Conservation (phyloP, 2,888 invertebrate genomes). For the Dyspetes luteomarginatus region DNA sequence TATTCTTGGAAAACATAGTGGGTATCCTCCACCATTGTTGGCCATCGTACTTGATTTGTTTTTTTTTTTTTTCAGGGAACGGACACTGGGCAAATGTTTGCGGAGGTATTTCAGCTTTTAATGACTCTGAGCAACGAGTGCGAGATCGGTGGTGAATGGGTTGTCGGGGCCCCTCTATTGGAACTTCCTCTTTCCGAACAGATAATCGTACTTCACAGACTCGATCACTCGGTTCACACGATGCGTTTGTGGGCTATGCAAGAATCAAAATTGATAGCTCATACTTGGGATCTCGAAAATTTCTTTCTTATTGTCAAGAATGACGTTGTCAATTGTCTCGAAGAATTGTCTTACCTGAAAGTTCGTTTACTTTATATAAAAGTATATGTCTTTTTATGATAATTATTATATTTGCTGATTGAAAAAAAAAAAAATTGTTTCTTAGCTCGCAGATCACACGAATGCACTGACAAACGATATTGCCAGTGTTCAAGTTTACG, state of each 20-base stretch:
- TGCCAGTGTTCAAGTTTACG: conserved; percentile 90
- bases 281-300: conserved; percentile 90
- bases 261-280: conserved; percentile 89
- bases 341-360: conserved; percentile 80
- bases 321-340: conserved; percentile 80
- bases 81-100: conserved; percentile 86
- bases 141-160: conserved; percentile 89
- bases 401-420: background rate
- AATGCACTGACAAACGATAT: conserved; percentile 85
- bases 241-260: conserved; percentile 91
- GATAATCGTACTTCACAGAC: conserved; percentile 90
- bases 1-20: too few species aligned
- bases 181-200: conserved; percentile 92
- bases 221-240: conserved; percentile 92
- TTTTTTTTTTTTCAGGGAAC: conserved; percentile 83
- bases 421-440: conserved; percentile 46
- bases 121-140: conserved; percentile 90
- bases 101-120: conserved; percentile 88
- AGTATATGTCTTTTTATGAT: background rate
- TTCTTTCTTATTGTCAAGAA: conserved; percentile 86
- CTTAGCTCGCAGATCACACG: conserved; percentile 87
- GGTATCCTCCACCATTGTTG: too few species aligned
- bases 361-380: conserved; percentile 77
- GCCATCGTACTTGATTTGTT: background rate
- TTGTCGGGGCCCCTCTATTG: conserved; percentile 89